Evolutionary conservation across 2,888 invertebrate genomes (phyloP).

Genomic region (Orthosia gothica): DNA sequence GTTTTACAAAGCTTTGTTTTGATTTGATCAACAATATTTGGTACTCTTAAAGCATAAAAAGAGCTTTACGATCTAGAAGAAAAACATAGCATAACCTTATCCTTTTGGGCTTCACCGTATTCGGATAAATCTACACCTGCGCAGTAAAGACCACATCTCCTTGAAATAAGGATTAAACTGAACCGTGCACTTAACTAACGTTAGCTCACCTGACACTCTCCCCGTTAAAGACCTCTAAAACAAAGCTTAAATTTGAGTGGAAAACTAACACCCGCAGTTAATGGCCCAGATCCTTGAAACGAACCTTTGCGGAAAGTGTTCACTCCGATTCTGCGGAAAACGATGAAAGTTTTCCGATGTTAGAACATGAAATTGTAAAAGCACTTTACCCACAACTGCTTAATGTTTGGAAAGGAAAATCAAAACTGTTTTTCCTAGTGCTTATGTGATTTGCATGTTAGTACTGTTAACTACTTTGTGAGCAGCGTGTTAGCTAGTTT

Average conservation of each 20-base stretch:
- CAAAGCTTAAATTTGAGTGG: constrained; percentile 3
- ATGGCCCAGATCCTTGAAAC: constrained; percentile 24
- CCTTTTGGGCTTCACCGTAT: too few relatives aligned
- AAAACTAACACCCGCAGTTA: constrained; percentile 13
- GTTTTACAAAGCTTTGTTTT: not conserved
- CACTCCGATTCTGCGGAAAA: constrained; percentile 1
- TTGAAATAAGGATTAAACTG: constrained; percentile 3
- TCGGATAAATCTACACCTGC: too few relatives aligned
- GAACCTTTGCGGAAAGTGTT: constrained; percentile 9
- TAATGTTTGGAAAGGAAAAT: constrained; percentile 6
- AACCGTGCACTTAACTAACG: not conserved
- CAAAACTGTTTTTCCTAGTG: not conserved
- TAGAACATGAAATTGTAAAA: constrained; percentile 13
- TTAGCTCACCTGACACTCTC: constrained; percentile 21
- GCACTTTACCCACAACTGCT: constrained; percentile 1
- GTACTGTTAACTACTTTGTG: too few relatives aligned
- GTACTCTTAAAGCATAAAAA: not conserved
- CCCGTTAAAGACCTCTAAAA: constrained; percentile 3
- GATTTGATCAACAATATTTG: not conserved
- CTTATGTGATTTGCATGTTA: not conserved
- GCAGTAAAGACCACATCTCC: not conserved
- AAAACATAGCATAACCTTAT: too few relatives aligned
- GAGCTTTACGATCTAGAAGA: not conserved
- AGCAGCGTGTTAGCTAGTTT: not conserved
- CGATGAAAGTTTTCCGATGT: constrained; percentile 11